A percentile compares a stretch with the other conserved stretches of the same genome.
Evolutionary conservation across 2,797 vertebrate genomes (phyloP).

Genomic region (Ataeniobius toweri): DNA sequence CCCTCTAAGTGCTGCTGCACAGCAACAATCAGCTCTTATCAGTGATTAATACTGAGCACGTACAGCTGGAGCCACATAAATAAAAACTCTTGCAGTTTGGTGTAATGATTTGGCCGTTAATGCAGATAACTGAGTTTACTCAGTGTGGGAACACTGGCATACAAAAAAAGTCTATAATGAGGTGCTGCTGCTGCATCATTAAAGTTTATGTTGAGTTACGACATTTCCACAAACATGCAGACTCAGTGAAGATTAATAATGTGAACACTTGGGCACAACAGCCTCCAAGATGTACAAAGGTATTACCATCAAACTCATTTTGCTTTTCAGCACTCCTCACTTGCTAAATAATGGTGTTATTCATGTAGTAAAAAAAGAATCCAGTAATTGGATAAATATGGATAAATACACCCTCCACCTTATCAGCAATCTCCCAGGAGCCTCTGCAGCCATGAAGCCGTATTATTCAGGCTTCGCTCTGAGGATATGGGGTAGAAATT

Average conservation of each 20-base stretch:
- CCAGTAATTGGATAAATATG: constrained; percentile 42
- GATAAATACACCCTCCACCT: constrained; percentile 39
- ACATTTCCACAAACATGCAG: constrained; percentile 18
- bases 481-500: constrained; percentile 9
- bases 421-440: constrained; percentile 55
- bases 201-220: constrained; percentile 13
- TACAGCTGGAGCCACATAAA: neutral
- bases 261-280: constrained; percentile 1
- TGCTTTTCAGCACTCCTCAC: constrained; percentile 27
- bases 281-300: constrained; percentile 5
- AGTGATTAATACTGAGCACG: constrained; percentile 4
- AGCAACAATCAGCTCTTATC: constrained; percentile 7
- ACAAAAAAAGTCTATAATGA: neutral
- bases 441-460: constrained; percentile 11
- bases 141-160: neutral
- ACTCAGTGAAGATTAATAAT: constrained; percentile 22
- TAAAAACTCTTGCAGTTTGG: neutral
- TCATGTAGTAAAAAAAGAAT: constrained; percentile 39
- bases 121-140: neutral
- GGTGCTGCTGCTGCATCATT: constrained; percentile 25
- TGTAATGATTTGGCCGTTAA: constrained; percentile 1
- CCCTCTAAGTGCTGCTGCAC: neutral
- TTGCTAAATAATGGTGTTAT: constrained; percentile 35
- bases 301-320: constrained; percentile 38
- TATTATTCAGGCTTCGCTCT: constrained; percentile 9